Evolutionary conservation across 2,113 vertebrate genomes (phyloP), one percentile per base, ranked within the genome.

Genomic region (Pelobates fuscus): DNA sequence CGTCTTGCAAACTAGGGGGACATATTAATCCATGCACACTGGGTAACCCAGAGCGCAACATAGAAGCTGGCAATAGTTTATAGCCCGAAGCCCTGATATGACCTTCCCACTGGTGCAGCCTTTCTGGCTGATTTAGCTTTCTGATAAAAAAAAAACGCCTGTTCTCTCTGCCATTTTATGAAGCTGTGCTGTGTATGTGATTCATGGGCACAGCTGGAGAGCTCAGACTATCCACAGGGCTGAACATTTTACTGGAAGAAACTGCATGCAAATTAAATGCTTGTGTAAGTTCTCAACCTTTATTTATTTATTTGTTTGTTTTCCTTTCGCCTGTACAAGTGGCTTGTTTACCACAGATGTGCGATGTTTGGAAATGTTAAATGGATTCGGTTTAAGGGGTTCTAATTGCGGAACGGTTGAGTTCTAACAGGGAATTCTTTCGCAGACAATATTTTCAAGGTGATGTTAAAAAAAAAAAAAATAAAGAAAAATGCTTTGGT

Each of bases 101-200:
- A 74, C 71, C 71, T 74, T 65, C 61, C 71, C 71, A 74, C 71
- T 65, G 71, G 71, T 74, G 17, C 71, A 43, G 71, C 71, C 71
- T 65, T 72, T 65, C 61, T 57, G 71, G 27, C 61, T 74, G 71
- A 74, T 74, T 74, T 74, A 74, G 62, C 61, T 65, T 25, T 62
- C 61, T 74, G 71, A 74, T 74, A 74, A 65, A 74, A 49, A 65
- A 37, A 74, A 74, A 49, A 65, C 71, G 54, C 61, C 30, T 65
- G 71, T 57, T 74, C 61, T 46, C 57, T 30, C 46, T 74, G 71
- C 71, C 61, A 74, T 74, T 74, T 74, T 74, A 57, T 44, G 61
- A 74, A 57, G 71, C 71, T 57, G 27, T 37, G 71, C 71, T 55
- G 61, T 74, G 61, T 65, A 32, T 41, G 46, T 74, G 71, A 74